Evolutionary conservation across 2,888 invertebrate species (phyloP), one percentile per base, ranked within the genome.

Genomic region (Ochropleura leucogaster): DNA sequence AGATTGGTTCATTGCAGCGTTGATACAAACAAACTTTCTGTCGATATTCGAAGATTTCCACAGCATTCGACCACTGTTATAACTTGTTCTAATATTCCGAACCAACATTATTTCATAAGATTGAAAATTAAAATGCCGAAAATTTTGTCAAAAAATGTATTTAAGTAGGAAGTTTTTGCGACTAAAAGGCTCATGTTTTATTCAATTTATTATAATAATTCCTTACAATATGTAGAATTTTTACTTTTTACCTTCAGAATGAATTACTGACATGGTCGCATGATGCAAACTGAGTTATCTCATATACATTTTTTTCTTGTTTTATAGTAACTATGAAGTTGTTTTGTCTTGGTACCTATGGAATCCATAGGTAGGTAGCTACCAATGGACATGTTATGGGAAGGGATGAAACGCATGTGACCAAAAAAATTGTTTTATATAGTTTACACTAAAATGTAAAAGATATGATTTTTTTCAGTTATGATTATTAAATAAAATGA

Each of bases 1-100:
- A 30, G 53, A 70, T 51, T 72, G 46, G 46, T 85, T 81, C 77
- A 82, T 82, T 60, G 99, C 68, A 44, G 69, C 64, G 59, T 71
- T 77, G 18, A 72, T 65, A 42, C 65, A 62, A 47, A 81, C 64
- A 55, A 71, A 73, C 51, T 70, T 72, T 30, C 42, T 73, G 44
- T 73, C 47, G 53, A 76, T 49, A 18, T 66, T 77, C 20, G 64
- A 47, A 68, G 40, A 68, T 46, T 68, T 76, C 72, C 72, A 57
- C 63, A 84, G 40, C 18, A 40, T 53, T 51, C 66, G 47, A 40
- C 63, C 62, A 67, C 65, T 46, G 18, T 63, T 81, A 10, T 47
- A 80, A 64, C 51, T 51, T 57, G 40, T 67, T 53, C 46, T 68
- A 40, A 66, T 8, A 68, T 46, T 70, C 16, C 65, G 65, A 66